Base-by-base conservation (phyloP, 2,113 vertebrate genomes). In the Pica pica region DNA sequence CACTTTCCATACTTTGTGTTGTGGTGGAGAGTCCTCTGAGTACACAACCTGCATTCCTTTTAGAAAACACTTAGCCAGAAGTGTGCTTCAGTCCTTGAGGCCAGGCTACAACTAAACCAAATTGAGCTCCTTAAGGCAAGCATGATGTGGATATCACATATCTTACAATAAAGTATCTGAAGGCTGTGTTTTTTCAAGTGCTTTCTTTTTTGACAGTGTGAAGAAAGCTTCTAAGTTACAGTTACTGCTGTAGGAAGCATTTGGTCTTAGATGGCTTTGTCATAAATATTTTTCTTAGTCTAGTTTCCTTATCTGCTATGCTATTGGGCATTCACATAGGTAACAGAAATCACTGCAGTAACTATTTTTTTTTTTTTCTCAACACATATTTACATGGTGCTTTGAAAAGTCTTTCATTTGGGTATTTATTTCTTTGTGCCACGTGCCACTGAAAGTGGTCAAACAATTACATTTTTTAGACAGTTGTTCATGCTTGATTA, bases 361-460 rank as follows among this genome's bases (percentile, higher is more conserved):
- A 14, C 14, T n/a, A 10, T 4, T 52, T 27, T 41, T 63, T 30
- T 63, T 30, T 47, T n/a, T 49, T 47, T 20, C 11, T 27, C 13
- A 42, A 8, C 5, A 4, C 0, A 0, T 30, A 16, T 61, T 89
- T 7, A 4, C 37, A 2, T 60, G 41, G 14, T 15, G 2, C 41
- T 74, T 68, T 37, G 71, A 59, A 26, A 42, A 2, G 3, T 68
- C 23, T 68, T 68, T 87, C 5, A 26, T 75, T 52, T 82, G n/a
- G 7, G 3, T 64, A 39, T 71, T 68, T 53, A 16, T 82, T 69
- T 83, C 7, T 74, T 56, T 27, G 23, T 91, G 31, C 13, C 4
- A 5, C 42, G 11, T 59, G 13, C 70, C 20, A 28, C 3, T 75
- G 53, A 42, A 79, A 53, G 55, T 57, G 24, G 13, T 85, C 18